These are phyloP conservation scores for Quiscalus mexicanus DNA, from an alignment of 2,113 vertebrate genomes.

Conservation along the genomic window DNA sequence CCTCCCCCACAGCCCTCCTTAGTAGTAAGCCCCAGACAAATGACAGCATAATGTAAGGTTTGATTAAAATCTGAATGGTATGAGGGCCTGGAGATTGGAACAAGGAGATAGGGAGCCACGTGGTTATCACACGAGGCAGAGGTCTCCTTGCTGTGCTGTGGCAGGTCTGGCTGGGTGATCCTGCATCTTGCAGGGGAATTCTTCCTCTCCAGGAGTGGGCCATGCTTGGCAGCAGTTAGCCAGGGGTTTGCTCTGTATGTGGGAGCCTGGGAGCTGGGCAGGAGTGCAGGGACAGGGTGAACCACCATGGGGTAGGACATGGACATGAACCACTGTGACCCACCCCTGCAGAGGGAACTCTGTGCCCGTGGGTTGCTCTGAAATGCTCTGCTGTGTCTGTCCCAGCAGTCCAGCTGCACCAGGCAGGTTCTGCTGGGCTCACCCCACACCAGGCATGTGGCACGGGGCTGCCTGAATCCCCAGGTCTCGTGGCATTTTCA, in stretches of 20 bases:
- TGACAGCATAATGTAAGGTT: not conserved
- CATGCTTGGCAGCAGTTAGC: not conserved
- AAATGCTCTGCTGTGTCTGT: not conserved
- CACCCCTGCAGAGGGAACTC: not conserved
- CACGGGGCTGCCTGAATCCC: not conserved
- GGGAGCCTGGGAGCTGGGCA: not conserved
- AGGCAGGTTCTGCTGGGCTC: not conserved
- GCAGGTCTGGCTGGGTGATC: not conserved
- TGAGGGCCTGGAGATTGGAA: not conserved
- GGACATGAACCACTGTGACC: not conserved
- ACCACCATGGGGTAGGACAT: rapidly evolving
- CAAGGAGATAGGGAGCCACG: not conserved
- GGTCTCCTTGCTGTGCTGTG: not conserved
- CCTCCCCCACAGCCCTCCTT: conserved; percentile 11
- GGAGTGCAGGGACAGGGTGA: not conserved
- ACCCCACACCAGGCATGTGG: not conserved
- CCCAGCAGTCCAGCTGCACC: not conserved
- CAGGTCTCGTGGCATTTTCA: rapidly evolving
- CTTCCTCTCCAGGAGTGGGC: not conserved
- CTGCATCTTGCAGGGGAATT: not conserved
- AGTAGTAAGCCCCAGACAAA: conserved; percentile 9
- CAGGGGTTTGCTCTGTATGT: not conserved
- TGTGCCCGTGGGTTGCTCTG: rapidly evolving
- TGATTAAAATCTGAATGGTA: conserved; percentile 32
- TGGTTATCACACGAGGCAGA: not conserved